Evolutionary conservation across 2,888 invertebrate genomes (phyloP).

Genomic region (Nesidiocoris tenuis): DNA sequence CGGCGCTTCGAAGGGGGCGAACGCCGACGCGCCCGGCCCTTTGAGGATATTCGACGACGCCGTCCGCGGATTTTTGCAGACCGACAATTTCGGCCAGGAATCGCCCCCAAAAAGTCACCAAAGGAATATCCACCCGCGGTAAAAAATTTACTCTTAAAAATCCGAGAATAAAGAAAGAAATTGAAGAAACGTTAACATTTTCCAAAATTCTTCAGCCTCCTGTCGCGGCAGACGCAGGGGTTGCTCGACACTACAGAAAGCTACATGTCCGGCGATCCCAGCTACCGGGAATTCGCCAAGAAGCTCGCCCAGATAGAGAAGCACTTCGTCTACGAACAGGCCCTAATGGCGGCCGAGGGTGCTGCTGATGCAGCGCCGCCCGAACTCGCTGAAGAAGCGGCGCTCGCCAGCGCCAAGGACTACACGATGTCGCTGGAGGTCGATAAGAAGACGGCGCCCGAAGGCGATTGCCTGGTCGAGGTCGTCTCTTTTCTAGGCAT

Average conservation of each 20-base stretch:
- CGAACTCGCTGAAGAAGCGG: slow-evolving; percentile 11
- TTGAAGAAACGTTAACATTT: too few species aligned
- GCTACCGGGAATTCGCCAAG: slow-evolving; percentile 3
- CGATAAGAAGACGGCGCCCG: not conserved
- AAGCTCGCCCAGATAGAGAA: slow-evolving; percentile 10
- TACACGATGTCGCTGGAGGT: slow-evolving; percentile 13
- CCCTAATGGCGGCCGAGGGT: slow-evolving; percentile 8
- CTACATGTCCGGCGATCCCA: not conserved
- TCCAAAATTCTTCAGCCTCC: slow-evolving; percentile 6
- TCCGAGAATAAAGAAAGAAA: too few species aligned
- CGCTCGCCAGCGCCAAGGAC: slow-evolving; percentile 8
- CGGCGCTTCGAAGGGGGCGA: too few species aligned
- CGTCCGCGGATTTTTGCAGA: not conserved
- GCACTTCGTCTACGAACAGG: slow-evolving; percentile 19
- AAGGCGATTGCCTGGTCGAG: slow-evolving; percentile 9
- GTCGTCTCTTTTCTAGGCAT: slow-evolving; percentile 25
- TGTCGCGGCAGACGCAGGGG: not conserved
- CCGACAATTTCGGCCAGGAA: not conserved
- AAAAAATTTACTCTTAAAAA: too few species aligned
- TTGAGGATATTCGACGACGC: not conserved
- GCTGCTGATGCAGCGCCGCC: slow-evolving; percentile 20
- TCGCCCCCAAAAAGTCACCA: not conserved
- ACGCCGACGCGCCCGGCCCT: too few species aligned
- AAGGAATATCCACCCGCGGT: not conserved
- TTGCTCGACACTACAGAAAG: not conserved